These are phyloP conservation scores for Yponomeuta sedellus DNA, from an alignment of 2,888 invertebrate species.

Conservation along the genomic window DNA sequence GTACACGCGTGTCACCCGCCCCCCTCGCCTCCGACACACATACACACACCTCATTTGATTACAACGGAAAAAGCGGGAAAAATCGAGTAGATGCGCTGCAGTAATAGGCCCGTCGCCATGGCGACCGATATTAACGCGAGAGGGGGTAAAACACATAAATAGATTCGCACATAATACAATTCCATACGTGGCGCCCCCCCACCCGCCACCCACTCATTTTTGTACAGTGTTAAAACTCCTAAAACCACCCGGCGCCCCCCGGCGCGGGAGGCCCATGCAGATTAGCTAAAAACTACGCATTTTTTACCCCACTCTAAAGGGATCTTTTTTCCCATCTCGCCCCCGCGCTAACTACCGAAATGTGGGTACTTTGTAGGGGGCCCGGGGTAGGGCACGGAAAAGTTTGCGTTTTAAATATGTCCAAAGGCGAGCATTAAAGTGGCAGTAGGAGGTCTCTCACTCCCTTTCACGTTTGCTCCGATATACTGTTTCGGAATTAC, in stretches of 20 bases:
- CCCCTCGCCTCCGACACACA: constrained; percentile 37
- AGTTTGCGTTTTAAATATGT: constrained; percentile 76
- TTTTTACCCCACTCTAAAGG: constrained; percentile 74
- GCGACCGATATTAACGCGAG: constrained; percentile 70
- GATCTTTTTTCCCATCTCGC: constrained; percentile 53
- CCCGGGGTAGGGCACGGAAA: constrained; percentile 45
- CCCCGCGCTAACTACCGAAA: constrained; percentile 69
- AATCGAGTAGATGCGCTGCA: constrained; percentile 72
- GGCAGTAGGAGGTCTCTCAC: constrained; percentile 34
- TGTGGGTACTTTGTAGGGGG: constrained; percentile 44
- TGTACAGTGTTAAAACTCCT: constrained; percentile 74
- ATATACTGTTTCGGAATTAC: constrained; percentile 1
- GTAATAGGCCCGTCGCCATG: constrained; percentile 70
- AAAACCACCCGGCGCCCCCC: constrained; percentile 50
- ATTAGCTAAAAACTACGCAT: constrained; percentile 82
- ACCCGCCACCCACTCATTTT: constrained; percentile 48
- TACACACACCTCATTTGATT: constrained; percentile 72
- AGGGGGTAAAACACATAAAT: constrained; percentile 62
- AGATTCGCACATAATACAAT: constrained; percentile 72
- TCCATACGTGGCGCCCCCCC: constrained; percentile 57
- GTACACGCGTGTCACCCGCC: constrained; percentile 69
- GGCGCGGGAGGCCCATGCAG: constrained; percentile 59
- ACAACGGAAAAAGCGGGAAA: constrained; percentile 76
- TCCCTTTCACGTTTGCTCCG: constrained; percentile 33
- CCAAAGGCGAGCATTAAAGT: constrained; percentile 71